Percentiles rank a stretch among this genome's conserved stretches.
phyloP scores from a whole-genome alignment of 1,140 invertebrate genomes.

The Zeugodacus cucurbitae region DNA sequence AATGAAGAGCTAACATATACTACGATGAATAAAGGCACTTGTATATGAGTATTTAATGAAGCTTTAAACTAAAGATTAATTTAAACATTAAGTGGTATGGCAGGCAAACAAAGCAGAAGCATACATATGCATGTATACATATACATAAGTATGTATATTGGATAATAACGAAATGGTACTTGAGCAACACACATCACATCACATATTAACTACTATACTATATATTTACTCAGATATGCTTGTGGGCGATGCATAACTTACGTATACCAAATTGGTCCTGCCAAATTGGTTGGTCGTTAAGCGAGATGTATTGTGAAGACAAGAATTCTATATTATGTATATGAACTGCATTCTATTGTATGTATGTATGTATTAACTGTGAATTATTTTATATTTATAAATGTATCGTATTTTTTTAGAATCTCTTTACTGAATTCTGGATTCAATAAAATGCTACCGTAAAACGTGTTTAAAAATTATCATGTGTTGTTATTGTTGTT shows the following conservation, averaged over 20 bases:
- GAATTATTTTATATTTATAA: slow-evolving; percentile 32
- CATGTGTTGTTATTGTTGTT: no score
- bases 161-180: neutral
- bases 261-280: no score
- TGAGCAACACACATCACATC: neutral
- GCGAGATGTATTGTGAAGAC: neutral
- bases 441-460: slow-evolving; percentile 29
- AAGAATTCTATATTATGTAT: slow-evolving; percentile 7
- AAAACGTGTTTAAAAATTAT: slow-evolving; percentile 5
- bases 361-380: slow-evolving; percentile 13
- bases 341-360: slow-evolving; percentile 15
- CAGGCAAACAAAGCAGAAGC: neutral
- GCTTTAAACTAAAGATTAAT: neutral
- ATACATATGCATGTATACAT: neutral
- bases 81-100: neutral
- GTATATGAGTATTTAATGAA: neutral
- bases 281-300: neutral
- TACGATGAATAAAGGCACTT: no score
- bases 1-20: no score
- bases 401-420: slow-evolving; percentile 29
- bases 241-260: neutral
- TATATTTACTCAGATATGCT: neutral
- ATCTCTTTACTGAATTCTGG: slow-evolving; percentile 18
- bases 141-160: neutral
- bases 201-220: neutral